These are phyloP conservation scores for Muraenolepis orangiensis DNA, from an alignment of 2,797 vertebrate genomes.

Conservation along the genomic window DNA sequence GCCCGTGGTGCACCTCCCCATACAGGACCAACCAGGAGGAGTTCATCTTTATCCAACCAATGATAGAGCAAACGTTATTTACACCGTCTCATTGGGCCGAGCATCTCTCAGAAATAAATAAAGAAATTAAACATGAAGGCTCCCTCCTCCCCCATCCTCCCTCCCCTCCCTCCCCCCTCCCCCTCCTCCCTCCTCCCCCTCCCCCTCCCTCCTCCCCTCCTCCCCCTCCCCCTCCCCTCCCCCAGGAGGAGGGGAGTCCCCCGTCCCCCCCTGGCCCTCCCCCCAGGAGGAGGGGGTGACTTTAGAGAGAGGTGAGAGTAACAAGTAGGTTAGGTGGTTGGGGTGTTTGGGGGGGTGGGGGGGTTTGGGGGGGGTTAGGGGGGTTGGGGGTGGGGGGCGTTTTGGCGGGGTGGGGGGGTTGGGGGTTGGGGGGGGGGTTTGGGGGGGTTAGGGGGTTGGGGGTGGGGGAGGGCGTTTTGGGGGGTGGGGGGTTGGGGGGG, in stretches of 20 bases:
- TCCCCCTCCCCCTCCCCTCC: too few species aligned
- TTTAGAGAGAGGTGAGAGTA: conserved; percentile 67
- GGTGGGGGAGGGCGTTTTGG: too few species aligned
- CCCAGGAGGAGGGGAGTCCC: conserved; percentile 57
- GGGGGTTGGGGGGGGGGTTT: not conserved
- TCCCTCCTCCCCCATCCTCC: too few species aligned
- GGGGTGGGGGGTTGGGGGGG: conserved; percentile 15
- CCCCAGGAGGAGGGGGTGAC: conserved; percentile 58
- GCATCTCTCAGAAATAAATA: conserved; percentile 65
- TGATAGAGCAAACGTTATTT: conserved; percentile 76
- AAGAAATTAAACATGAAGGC: too few species aligned
- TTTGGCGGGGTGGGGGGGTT: conserved; percentile 29
- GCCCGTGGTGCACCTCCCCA: conserved; percentile 50
- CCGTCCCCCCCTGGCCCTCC: too few species aligned
- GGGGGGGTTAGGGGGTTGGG: too few species aligned
- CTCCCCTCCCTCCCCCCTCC: too few species aligned
- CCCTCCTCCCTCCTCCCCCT: too few species aligned
- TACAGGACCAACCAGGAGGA: conserved; percentile 67
- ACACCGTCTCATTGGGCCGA: conserved; percentile 67
- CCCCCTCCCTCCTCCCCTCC: too few species aligned
- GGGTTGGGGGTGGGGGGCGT: too few species aligned
- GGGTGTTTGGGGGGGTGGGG: not conserved
- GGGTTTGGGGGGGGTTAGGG: not conserved
- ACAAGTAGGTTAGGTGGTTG: conserved; percentile 52
- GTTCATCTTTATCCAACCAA: conserved; percentile 75